Conservation (phyloP, 2,113 vertebrate genomes). For the Spilogale gracilis region DNA sequence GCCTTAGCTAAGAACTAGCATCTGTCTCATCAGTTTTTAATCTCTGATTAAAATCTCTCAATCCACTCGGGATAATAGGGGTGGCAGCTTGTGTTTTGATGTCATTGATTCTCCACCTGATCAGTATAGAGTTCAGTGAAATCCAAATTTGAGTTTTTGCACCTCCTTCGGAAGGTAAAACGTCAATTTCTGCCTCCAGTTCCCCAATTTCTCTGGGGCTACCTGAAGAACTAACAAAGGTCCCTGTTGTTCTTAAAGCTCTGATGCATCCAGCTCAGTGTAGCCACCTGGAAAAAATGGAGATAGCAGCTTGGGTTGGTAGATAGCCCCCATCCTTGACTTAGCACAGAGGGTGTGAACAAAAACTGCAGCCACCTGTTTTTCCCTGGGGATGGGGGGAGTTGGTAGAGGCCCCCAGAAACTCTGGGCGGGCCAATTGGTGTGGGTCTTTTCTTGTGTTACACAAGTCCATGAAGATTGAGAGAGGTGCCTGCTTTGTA, state of each 20-base stretch:
- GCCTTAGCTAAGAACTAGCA: not conserved
- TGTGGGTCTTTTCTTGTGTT: not conserved
- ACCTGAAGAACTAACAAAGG: not conserved
- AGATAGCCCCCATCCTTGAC: not conserved
- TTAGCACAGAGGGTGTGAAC: not conserved
- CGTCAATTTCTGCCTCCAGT: not conserved
- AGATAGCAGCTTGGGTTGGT: not conserved
- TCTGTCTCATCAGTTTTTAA: not conserved
- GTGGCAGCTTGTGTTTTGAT: not conserved
- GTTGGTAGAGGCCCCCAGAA: not conserved
- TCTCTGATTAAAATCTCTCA: not conserved
- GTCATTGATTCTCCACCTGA: not conserved
- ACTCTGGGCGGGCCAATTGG: not conserved
- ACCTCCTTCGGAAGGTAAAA: not conserved
- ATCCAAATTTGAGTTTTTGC: not conserved
- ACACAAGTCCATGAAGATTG: not conserved
- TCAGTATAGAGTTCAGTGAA: not conserved
- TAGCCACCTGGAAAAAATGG: not conserved
- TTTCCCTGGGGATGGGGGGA: not conserved
- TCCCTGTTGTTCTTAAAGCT: not conserved
- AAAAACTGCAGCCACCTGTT: not conserved
- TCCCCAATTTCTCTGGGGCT: not conserved
- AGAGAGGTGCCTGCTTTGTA: not conserved
- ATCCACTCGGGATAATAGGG: not conserved
- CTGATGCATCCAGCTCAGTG: not conserved